Base-by-base conservation (phyloP, 2,888 invertebrate genomes). In the Danaus chrysippus region DNA sequence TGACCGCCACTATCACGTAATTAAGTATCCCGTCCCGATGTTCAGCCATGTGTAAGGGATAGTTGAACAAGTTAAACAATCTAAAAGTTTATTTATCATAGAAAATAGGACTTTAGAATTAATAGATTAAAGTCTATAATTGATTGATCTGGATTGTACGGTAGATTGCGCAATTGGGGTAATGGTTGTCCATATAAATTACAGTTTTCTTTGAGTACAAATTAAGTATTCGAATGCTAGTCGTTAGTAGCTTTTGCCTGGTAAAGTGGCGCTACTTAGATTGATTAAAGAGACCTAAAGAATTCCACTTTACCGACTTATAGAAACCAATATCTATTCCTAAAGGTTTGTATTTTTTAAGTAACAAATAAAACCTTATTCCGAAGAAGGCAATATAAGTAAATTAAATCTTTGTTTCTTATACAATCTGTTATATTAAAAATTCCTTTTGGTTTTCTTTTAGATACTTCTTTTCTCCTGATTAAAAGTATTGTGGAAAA, bases 1-100 rank as follows among this genome's bases (percentile, higher is more conserved):
- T 82, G 82, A 81, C 84, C 79, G 75, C 76, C 71, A 74, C 87
- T 89, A 88, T 89, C 86, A 88, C 86, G 82, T 89, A 88, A 88
- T 90, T 90, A 90, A 89, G 84, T 81, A 78, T 78, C 81, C 78
- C 75, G 81, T 76, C 80, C 84, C 81, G 77, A 76, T 85, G 84
- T 79, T 81, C 83, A 78, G 75, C 80, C 81, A 83, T 85, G 86
- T 84, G 80, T 81, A 74, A 82, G 84, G 82, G 83, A 79, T 79
- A 73, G 78, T 75, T 71, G 73, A 76, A 49, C 76, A 79, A 83
- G 83, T 84, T 82, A 84, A 82, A 81, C 78, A 76, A 80, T 78
- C 75, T 73, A 71, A 70, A 66, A 53, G 49, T 49, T 17, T 17
- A 49, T 17, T 49, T 13, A 10, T 42, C 67, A 65, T 57, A 13